Percentiles rank a stretch among this genome's conserved stretches.
Conservation (phyloP, 2,113 vertebrate species). For the Motacilla tschutschensis region DNA sequence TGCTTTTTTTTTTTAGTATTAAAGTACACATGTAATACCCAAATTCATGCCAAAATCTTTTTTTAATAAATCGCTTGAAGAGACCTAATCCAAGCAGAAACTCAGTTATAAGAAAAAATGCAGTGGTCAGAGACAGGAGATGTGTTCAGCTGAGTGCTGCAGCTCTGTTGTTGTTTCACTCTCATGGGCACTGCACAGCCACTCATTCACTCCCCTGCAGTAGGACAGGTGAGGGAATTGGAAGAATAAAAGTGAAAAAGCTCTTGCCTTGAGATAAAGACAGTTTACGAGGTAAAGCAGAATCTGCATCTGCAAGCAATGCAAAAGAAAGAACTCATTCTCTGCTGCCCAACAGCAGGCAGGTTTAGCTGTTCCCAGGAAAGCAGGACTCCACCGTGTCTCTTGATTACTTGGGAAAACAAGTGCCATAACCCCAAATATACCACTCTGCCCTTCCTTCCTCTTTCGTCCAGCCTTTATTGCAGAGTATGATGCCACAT, state of each 20-base stretch:
- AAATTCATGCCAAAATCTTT: not conserved
- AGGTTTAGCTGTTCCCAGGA: not conserved
- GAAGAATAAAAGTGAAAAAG: not conserved
- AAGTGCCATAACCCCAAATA: fast-evolving
- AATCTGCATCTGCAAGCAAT: not conserved
- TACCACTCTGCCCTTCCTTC: not conserved
- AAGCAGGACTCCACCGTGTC: fast-evolving
- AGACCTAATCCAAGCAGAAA: not conserved
- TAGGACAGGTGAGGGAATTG: not conserved
- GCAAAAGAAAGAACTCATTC: not conserved
- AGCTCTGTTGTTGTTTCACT: not conserved
- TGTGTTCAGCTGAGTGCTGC: not conserved
- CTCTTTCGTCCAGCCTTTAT: not conserved
- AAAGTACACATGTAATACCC: not conserved
- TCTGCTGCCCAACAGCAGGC: not conserved
- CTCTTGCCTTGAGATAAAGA: not conserved
- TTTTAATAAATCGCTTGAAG: not conserved
- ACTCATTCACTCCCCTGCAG: fast-evolving
- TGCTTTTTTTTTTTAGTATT: not conserved
- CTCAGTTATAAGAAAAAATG: not conserved
- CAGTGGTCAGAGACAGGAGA: not conserved
- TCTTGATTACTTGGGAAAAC: not conserved
- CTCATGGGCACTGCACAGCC: not conserved
- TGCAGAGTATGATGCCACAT: not conserved
- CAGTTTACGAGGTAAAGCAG: not conserved